Conservation (phyloP, 2,797 vertebrate species). For the Hemitrygon akajei region DNA sequence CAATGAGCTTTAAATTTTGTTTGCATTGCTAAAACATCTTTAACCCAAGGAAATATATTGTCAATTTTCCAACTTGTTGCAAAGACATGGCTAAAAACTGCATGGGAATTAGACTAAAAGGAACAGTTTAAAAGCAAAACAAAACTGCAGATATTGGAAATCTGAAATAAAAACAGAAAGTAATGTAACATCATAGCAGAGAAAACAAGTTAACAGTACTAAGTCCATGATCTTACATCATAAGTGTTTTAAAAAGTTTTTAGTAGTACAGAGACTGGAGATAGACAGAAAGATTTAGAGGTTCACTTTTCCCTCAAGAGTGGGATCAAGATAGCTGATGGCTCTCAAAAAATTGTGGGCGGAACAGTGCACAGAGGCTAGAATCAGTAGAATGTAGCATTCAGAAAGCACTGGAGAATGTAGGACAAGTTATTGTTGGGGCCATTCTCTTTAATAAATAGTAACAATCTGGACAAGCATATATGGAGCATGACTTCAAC, state of each 20-base stretch:
- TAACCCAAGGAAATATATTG: not conserved
- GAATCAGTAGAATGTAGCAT: not conserved
- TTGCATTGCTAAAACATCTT: not conserved
- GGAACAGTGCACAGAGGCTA: not conserved
- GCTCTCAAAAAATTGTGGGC: not conserved
- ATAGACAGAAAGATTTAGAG: not conserved
- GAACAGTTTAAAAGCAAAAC: too few relatives aligned
- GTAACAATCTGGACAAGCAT: not conserved
- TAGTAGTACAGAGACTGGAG: not conserved
- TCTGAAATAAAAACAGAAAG: too few relatives aligned
- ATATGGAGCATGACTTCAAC: not conserved
- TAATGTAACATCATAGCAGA: too few relatives aligned
- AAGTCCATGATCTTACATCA: too few relatives aligned
- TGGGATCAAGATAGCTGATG: not conserved
- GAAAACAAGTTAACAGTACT: too few relatives aligned
- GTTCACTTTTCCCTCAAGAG: not conserved
- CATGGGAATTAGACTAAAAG: not conserved
- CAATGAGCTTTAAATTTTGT: not conserved
- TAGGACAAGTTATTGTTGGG: not conserved
- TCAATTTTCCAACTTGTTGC: not conserved
- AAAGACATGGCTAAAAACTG: not conserved
- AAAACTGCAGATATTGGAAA: too few relatives aligned
- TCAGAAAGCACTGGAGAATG: not conserved
- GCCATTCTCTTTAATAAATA: not conserved
- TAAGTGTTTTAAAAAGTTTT: not conserved